Evolutionary conservation across 37 sponge, comb jelly and placozoan genomes (phyloP).

Genomic region (Halichondria panicea): DNA sequence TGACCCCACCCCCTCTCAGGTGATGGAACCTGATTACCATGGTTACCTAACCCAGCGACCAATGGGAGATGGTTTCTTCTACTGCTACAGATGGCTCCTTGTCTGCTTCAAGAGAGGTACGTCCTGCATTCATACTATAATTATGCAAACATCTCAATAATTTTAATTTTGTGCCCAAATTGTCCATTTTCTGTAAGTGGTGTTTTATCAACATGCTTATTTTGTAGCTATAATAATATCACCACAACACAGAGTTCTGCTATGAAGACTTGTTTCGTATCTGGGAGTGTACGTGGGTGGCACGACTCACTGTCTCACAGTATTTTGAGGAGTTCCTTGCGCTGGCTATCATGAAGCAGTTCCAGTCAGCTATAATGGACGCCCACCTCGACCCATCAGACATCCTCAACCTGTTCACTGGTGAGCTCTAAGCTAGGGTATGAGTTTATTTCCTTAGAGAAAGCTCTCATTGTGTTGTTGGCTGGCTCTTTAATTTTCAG

Average conservation of each 20-base stretch:
- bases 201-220: no score
- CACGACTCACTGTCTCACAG: conserved; percentile 40
- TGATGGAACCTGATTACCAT: conserved; percentile 86
- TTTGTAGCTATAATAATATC: not conserved
- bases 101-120: conserved; percentile 93
- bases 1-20: conserved; percentile 43
- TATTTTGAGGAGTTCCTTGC: conserved; percentile 89
- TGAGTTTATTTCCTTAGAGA: no score
- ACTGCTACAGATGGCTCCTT: conserved; percentile 91
- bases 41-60: conserved; percentile 76
- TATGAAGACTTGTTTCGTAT: conserved; percentile 84
- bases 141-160: no score
- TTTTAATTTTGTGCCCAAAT: no score
- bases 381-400: conserved; percentile 88
- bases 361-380: conserved; percentile 89
- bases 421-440: no score
- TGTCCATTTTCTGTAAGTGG: no score
- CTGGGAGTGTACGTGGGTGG: conserved; percentile 89
- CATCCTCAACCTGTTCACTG: conserved; percentile 86
- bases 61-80: conserved; percentile 85
- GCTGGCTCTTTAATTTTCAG: no score
- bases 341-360: conserved; percentile 84
- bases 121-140: no score
- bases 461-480: no score
- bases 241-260: conserved; percentile 58